phyloP scores from a whole-genome alignment of 2,113 vertebrate species.

The Loxodonta africana region DNA sequence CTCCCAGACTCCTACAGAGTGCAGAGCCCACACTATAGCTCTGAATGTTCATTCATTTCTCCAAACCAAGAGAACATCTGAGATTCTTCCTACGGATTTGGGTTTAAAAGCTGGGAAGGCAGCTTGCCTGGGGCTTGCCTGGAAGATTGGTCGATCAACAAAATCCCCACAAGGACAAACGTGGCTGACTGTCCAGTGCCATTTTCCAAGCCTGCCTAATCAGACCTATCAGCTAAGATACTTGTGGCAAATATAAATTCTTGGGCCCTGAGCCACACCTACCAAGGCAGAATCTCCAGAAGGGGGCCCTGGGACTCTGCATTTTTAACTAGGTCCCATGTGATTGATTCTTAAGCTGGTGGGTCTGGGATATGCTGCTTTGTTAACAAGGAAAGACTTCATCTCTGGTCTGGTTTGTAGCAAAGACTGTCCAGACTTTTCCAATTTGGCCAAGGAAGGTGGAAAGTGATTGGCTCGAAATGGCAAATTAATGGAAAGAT shows the following conservation, averaged over 20 bases:
- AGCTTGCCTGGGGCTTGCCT: neutral
- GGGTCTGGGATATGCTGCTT: neutral
- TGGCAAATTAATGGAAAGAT: neutral
- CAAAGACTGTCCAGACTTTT: neutral
- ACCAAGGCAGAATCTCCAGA: neutral
- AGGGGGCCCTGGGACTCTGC: neutral
- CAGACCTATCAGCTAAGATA: neutral
- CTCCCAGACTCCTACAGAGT: neutral
- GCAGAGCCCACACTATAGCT: neutral
- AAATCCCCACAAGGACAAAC: neutral
- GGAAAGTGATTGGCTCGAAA: neutral
- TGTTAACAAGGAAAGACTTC: neutral
- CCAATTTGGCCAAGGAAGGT: neutral
- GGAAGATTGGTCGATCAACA: neutral
- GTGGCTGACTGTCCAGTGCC: neutral
- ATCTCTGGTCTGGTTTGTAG: neutral
- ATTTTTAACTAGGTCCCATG: neutral
- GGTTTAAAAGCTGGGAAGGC: neutral
- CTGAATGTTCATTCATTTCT: neutral
- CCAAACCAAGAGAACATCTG: neutral
- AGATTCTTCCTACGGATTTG: neutral
- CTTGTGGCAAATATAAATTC: neutral
- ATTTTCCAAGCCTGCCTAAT: neutral
- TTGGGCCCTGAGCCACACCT: neutral
- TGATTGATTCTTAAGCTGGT: conserved; percentile 5